Evolutionary conservation across 1,140 invertebrate genomes (phyloP), one percentile per base, ranked within the genome.

Genomic region (Aphelinus certus): DNA sequence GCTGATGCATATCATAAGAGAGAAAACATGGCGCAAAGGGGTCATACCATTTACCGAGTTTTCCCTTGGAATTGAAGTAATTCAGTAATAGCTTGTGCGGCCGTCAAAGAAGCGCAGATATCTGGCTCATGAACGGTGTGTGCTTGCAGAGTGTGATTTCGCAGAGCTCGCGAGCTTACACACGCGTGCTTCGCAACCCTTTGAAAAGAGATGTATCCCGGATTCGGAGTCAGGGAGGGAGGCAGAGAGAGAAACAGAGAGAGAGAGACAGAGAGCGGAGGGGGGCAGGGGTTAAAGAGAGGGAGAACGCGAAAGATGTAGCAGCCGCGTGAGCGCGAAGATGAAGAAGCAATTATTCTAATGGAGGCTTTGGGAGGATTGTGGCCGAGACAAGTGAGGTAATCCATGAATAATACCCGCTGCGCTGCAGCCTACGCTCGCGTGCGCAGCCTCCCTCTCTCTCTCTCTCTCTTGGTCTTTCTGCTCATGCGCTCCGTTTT

Each of bases 311-410:
- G 77, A 77, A 78, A 79, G 73, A 77, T 73, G 76, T 72, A 76
- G 71, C 67, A 72, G 78, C 66, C 42, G 77, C 80, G 78, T 82
- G 84, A 85, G 83, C 81, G 81, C 80, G 81, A 87, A 87, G 84
- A 87, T 87, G 85, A 86, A 85, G 84, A 86, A 87, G 85, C 85
- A 87, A 87, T 87, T 87, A 87, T 87, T 87, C 84, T 87, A 87
- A 87, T 87, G 85, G 85, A 85, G 81, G 85, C 82, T 85, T 84
- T 83, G 81, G 79, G 80, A 81, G 83, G 84, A 84, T 82, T 83
- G 82, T 83, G 83, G 80, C 79, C 78, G 81, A 84, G 84, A 85
- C 83, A 86, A 86, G 84, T 86, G 83, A 83, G 83, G 84, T 87
- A 86, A 87, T 87, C 84, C 84, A 86, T 87, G 85, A 87, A 87